These are phyloP conservation scores for Drosophila ezoana DNA, from an alignment of 2,888 invertebrate species.

Conservation along the genomic window DNA sequence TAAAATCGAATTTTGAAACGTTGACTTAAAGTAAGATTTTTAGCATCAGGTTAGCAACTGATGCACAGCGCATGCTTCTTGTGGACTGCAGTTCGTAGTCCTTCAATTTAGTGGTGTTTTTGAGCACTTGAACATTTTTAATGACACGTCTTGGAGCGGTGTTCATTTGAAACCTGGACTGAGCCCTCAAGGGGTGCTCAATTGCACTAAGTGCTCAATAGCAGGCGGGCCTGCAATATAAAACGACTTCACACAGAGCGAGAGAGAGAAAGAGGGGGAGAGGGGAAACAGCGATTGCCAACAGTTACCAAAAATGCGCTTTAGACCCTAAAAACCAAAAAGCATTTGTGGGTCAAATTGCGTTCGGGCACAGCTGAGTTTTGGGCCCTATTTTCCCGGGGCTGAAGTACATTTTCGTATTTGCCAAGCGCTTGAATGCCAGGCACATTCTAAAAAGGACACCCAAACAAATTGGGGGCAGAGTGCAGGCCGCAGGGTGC, in stretches of 20 bases:
- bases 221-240: conserved; percentile 15
- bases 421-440: conserved; percentile 66
- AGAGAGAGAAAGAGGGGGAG: no score
- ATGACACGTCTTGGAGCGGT: conserved; percentile 21
- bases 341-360: conserved; percentile 54
- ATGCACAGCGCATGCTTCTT: not conserved
- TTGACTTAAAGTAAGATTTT: not conserved
- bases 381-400: conserved; percentile 8
- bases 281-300: conserved; percentile 1
- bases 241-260: not conserved
- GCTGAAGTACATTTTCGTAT: conserved; percentile 50
- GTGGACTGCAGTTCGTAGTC: not conserved
- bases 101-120: conserved; percentile 1
- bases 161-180: conserved; percentile 14
- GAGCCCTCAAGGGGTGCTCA: conserved; percentile 10
- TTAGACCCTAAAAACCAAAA: not conserved
- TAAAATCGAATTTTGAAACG: no score
- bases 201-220: conserved; percentile 33
- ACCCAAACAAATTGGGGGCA: conserved; percentile 38
- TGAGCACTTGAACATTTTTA: conserved; percentile 18
- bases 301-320: conserved; percentile 38
- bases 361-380: conserved; percentile 32
- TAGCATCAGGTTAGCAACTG: no score
- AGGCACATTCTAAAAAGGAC: conserved; percentile 16
- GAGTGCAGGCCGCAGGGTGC: not conserved